Conservation (phyloP, 1,140 invertebrate genomes). For the Acromyrmex charruanus region DNA sequence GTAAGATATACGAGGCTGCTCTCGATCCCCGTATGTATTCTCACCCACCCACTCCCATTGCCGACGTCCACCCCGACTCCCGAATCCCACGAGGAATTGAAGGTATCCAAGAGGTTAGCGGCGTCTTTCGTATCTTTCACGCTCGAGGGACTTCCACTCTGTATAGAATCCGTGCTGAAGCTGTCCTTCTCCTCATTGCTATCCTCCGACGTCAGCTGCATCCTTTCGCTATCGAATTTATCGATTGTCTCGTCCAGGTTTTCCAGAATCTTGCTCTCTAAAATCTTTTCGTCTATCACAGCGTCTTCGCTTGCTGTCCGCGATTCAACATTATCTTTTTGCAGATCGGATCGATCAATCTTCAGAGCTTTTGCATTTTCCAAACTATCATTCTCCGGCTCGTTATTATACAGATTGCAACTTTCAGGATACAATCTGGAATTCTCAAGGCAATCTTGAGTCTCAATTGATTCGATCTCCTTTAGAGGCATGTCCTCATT, state of each 20-base stretch:
- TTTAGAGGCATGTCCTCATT: neutral
- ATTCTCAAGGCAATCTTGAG: constrained; percentile 55
- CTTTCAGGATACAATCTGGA: constrained; percentile 68
- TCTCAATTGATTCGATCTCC: constrained; percentile 34
- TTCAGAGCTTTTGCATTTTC: neutral
- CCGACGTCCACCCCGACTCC: constrained; percentile 83
- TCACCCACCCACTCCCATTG: constrained; percentile 87
- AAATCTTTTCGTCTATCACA: constrained; percentile 56
- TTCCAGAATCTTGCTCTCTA: constrained; percentile 80
- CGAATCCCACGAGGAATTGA: constrained; percentile 85
- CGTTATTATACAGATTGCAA: constrained; percentile 22
- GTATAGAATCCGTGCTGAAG: constrained; percentile 81
- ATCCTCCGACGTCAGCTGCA: constrained; percentile 40
- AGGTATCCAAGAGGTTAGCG: constrained; percentile 73
- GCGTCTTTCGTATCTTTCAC: constrained; percentile 64
- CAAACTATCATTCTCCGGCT: neutral
- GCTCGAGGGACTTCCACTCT: constrained; percentile 72
- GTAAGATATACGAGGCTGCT: constrained; percentile 88
- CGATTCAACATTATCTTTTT: neutral
- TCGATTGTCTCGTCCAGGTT: constrained; percentile 83
- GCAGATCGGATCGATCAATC: constrained; percentile 15
- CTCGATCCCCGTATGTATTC: constrained; percentile 88
- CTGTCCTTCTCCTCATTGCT: constrained; percentile 69
- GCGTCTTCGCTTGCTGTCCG: neutral
- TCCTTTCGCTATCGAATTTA: constrained; percentile 79